Conservation (phyloP, 2,888 invertebrate genomes). For the Laspeyria flexula region DNA sequence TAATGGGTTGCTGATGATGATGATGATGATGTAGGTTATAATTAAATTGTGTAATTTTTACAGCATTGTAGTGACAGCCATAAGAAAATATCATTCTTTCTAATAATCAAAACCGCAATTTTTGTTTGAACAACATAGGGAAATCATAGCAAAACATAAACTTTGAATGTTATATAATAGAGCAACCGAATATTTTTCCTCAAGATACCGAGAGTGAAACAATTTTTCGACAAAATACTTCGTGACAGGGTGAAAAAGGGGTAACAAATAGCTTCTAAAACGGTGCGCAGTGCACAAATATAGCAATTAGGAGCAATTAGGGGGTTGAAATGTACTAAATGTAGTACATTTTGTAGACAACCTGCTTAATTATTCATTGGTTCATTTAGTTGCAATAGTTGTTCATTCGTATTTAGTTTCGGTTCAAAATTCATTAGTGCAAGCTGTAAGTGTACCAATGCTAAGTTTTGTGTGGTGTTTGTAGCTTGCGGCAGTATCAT, state of each 20-base stretch:
- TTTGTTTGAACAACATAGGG: background rate
- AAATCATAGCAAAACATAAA: background rate
- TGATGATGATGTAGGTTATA: too few species aligned
- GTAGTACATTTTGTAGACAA: conserved; percentile 11
- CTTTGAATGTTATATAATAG: background rate
- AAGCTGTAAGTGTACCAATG: background rate
- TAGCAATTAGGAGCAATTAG: conserved; percentile 41
- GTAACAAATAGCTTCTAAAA: conserved; percentile 28
- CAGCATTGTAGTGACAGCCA: too few species aligned
- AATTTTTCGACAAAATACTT: conserved; percentile 10
- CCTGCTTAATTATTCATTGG: conserved; percentile 25
- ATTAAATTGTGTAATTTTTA: too few species aligned
- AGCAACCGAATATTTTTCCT: conserved; percentile 10
- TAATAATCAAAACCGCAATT: background rate
- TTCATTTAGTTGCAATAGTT: conserved; percentile 7
- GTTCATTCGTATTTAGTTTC: background rate
- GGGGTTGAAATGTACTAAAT: conserved; percentile 22
- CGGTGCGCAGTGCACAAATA: conserved; percentile 27
- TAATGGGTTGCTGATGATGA: too few species aligned
- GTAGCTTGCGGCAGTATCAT: too few species aligned
- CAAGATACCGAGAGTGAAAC: conserved; percentile 10
- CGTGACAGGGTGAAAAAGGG: conserved; percentile 19
- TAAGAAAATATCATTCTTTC: too few species aligned
- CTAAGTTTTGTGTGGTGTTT: background rate
- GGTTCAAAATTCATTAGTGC: background rate